These are phyloP conservation scores for Drosophila merina DNA, from an alignment of 2,888 invertebrate species.

Conservation along the genomic window DNA sequence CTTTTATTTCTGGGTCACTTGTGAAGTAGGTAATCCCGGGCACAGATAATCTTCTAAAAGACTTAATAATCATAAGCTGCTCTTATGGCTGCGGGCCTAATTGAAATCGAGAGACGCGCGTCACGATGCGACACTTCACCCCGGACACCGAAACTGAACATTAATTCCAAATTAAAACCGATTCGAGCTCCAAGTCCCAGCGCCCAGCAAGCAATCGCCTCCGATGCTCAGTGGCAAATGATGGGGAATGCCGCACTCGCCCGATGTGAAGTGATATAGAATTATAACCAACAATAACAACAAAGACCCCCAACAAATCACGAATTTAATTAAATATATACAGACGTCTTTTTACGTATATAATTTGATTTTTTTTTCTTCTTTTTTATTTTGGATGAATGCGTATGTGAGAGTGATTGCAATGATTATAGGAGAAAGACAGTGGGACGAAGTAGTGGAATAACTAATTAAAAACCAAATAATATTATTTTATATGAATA, in stretches of 20 bases:
- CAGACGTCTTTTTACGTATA: conserved; percentile 19
- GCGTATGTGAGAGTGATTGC: conserved; percentile 28
- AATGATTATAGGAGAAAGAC: conserved; percentile 39
- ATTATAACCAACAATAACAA: conserved; percentile 33
- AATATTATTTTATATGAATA: neutral
- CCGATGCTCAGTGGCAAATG: conserved; percentile 66
- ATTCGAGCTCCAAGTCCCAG: conserved; percentile 7
- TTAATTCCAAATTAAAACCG: conserved; percentile 18
- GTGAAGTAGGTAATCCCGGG: conserved; percentile 7
- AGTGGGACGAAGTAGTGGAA: conserved; percentile 28
- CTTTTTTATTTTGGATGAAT: conserved; percentile 10
- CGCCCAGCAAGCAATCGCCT: conserved; percentile 53
- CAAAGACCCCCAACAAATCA: conserved; percentile 44
- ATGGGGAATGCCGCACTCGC: conserved; percentile 48
- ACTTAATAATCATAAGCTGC: conserved; percentile 28
- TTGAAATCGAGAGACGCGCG: conserved; percentile 31
- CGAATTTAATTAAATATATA: conserved; percentile 71
- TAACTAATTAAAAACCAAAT: neutral
- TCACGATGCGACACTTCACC: conserved; percentile 14
- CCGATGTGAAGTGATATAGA: conserved; percentile 43
- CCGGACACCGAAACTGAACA: conserved; percentile 8
- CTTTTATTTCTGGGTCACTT: conserved; percentile 53
- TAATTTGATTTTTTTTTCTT: conserved; percentile 4
- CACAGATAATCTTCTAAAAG: conserved; percentile 18
- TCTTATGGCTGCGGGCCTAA: conserved; percentile 33